Evolutionary conservation across 2,113 vertebrate genomes (phyloP), one percentile per base, ranked within the genome.

Genomic region (Grantiella picta): DNA sequence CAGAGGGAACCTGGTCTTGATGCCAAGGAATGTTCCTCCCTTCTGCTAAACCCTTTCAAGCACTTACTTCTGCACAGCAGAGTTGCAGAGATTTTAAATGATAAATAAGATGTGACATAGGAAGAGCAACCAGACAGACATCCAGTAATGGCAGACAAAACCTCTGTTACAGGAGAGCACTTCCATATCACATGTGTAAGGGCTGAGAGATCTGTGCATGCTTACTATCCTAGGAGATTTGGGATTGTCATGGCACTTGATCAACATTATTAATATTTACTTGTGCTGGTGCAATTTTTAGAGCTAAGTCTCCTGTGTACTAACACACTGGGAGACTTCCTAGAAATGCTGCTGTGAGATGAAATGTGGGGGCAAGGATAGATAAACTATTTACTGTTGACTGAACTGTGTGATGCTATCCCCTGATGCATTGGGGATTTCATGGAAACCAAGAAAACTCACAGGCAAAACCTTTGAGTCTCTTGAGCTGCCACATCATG

Each of bases 41-140:
- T 92, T 82, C 78, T 91, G 59, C 68, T 80, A 82, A 82, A 70
- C 28, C n/a, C 9, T 81, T 95, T 90, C 54, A 93, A 90, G 71
- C n/a, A 57, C 49, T 86, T 72, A 35, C 4, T 79, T 89, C 73
- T 87, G 70, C 75, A 54, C 25, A 70, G 87, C 38, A 90, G 84
- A 82, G 45, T 56, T 89, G 84, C 78, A 69, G 50, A 79, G 66
- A 66, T 73, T 87, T 93, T 50, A 81, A 92, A 65, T 79, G 78
- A 87, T 57, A 57, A 79, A 53, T 86, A 89, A 71, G 88, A 90
- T 36, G 38, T 69, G 63, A 79, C 36, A 27, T 24, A 23, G 57
- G 53, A 81, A 82, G 84, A 91, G 42, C 61, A 82, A 56, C 44
- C 72, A 87, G 81, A 59, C 47, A 89, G 69, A 33, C 10, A 40